phyloP scores from a whole-genome alignment of 2,888 invertebrate genomes.

The Xanthorhoe spadicearia region DNA sequence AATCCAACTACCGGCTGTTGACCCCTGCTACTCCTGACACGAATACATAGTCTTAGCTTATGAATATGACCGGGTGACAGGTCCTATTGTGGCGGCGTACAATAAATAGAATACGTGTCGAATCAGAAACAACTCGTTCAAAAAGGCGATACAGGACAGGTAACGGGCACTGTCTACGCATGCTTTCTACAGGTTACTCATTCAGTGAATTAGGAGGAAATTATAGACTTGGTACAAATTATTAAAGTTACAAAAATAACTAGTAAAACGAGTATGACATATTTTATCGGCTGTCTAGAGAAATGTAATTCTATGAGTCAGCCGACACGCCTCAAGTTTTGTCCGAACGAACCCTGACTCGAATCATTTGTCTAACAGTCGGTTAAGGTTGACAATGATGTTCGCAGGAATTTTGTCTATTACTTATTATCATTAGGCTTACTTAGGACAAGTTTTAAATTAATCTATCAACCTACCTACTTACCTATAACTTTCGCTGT shows the following conservation, averaged over 20 bases:
- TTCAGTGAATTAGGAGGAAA: constrained; percentile 60
- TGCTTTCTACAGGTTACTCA: constrained; percentile 55
- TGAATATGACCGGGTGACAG: constrained; percentile 74
- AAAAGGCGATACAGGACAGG: constrained; percentile 78
- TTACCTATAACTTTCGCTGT: not conserved
- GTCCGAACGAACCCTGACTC: not conserved
- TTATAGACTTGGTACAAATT: constrained; percentile 12
- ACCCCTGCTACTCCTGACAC: constrained; percentile 71
- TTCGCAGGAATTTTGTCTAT: too few relatives aligned
- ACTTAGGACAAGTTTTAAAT: too few relatives aligned
- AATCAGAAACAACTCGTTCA: constrained; percentile 75
- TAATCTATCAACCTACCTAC: not conserved
- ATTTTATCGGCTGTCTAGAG: too few relatives aligned
- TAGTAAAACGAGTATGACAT: not conserved
- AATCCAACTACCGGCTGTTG: constrained; percentile 58
- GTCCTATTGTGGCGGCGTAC: constrained; percentile 73
- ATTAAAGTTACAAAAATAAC: not conserved
- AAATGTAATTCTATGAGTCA: not conserved
- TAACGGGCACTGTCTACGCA: constrained; percentile 64
- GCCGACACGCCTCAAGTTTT: not conserved
- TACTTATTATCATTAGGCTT: too few relatives aligned
- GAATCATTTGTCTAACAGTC: not conserved
- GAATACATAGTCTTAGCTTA: constrained; percentile 68
- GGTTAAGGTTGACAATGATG: too few relatives aligned
- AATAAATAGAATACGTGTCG: constrained; percentile 78